Conservation (phyloP, 1,140 invertebrate genomes). For the Lerema accius region DNA sequence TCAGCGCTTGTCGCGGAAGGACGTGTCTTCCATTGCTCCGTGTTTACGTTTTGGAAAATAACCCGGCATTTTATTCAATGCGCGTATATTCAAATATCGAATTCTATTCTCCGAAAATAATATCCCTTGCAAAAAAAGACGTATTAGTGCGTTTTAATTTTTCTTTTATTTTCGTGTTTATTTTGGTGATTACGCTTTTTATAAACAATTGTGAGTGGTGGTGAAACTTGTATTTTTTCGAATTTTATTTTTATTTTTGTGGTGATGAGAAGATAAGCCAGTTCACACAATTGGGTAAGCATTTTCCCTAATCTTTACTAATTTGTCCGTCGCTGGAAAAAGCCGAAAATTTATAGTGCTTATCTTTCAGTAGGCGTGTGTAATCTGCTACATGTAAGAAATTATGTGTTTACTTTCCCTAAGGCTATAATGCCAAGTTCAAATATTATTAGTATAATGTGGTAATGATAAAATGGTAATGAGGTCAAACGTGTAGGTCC, state of each 20-base stretch:
- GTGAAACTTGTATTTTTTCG: slow-evolving; percentile 5
- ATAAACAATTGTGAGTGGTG: slow-evolving; percentile 4
- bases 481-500: no score
- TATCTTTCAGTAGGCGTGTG: slow-evolving; percentile 16
- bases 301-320: slow-evolving; percentile 18
- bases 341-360: slow-evolving; percentile 22
- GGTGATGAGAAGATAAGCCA: slow-evolving; percentile 9
- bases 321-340: slow-evolving; percentile 25
- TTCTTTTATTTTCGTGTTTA: slow-evolving; percentile 5
- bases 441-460: no score
- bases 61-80: slow-evolving; percentile 14
- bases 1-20: slow-evolving; percentile 9
- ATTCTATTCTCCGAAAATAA: background rate
- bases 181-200: background rate
- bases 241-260: background rate
- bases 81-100: background rate
- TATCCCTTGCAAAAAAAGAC: no score
- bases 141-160: slow-evolving; percentile 14
- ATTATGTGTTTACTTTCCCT: background rate
- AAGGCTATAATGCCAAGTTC: no score
- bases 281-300: slow-evolving; percentile 20
- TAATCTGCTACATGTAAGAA: slow-evolving; percentile 6
- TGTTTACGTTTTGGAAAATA: slow-evolving; percentile 17
- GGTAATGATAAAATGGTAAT: no score
- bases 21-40: background rate